Evolutionary conservation across 1,140 invertebrate species (phyloP), one percentile per base, ranked within the genome.

Genomic region (Pissodes strobi): DNA sequence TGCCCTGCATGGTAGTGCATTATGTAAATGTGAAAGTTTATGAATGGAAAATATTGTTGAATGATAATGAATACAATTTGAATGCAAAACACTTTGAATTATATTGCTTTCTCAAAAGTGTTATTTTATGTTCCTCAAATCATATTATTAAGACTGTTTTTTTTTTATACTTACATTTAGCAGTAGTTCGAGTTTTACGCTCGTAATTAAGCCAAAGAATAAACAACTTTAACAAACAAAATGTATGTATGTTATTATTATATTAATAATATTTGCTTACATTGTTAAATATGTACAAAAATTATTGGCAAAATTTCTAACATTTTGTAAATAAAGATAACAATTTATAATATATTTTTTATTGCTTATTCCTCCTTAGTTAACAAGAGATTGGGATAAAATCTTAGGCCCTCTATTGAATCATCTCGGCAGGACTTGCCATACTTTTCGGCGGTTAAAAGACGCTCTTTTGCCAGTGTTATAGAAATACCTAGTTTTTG

Each of bases 341-440:
- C 6, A 9, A 21, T 27, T n/a, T n/a, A n/a, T n/a, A n/a, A n/a
- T n/a, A n/a, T n/a, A n/a, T n/a, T n/a, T n/a, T n/a, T n/a, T 30
- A 59, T 27, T 38, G 21, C 8, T 48, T 52, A 69, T 53, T 69
- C 56, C 37, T 69, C 68, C 43, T 21, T 67, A 25, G 60, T 69
- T 52, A 92, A 76, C 81, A 97, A 91, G 34, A 87, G 78, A 85
- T 98, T 98, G 1, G 91, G 89, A 83, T 93, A 98, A 81, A 98
- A 98, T 70, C 89, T 82, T 21, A 98, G 79, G 34, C 94, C 94
- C 83, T 98, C 93, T 56, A 96, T 89, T 0, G 91, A 91, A 78
- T 98, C 95, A 80, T 98, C 96, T 65, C 95, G 83, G 75, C 95
- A 97, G n/a, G 90, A 86, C 70, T 87, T 83, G 0, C 94, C 95